phyloP scores from a whole-genome alignment of 2,797 vertebrate genomes.

The Aphelocoma californica region DNA sequence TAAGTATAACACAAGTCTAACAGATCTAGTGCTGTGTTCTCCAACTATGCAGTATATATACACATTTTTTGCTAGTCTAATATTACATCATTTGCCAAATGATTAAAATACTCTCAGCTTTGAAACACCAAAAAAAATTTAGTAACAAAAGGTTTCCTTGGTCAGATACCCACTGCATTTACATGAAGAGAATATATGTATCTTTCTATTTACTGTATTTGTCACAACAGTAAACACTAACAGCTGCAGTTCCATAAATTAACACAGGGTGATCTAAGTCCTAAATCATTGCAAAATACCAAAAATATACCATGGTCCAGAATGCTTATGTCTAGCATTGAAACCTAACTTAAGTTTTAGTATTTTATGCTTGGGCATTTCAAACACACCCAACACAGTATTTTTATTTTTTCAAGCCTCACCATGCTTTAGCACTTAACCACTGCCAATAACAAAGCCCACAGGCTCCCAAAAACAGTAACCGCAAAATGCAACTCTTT shows the following conservation, averaged over 20 bases:
- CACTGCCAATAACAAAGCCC: neutral
- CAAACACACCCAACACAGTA: neutral
- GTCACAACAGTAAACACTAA: conserved; percentile 17
- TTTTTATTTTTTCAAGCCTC: neutral
- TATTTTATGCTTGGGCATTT: neutral
- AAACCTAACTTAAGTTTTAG: neutral
- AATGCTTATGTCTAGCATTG: neutral
- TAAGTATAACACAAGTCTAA: neutral
- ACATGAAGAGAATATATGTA: neutral
- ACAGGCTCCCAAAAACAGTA: neutral
- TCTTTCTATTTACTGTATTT: conserved; percentile 11
- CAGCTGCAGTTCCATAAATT: neutral
- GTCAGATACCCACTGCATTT: neutral
- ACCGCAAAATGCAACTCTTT: neutral
- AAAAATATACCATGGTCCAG: neutral
- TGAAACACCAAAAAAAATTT: neutral
- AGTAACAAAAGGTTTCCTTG: neutral
- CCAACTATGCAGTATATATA: neutral
- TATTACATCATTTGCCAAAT: neutral
- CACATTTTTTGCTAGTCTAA: conserved; percentile 1
- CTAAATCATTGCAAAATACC: neutral
- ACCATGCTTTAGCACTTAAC: neutral
- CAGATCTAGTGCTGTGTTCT: neutral
- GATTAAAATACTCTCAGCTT: neutral
- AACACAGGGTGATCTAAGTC: neutral